Conservation (phyloP, 2,888 invertebrate species). For the Serripes groenlandicus region DNA sequence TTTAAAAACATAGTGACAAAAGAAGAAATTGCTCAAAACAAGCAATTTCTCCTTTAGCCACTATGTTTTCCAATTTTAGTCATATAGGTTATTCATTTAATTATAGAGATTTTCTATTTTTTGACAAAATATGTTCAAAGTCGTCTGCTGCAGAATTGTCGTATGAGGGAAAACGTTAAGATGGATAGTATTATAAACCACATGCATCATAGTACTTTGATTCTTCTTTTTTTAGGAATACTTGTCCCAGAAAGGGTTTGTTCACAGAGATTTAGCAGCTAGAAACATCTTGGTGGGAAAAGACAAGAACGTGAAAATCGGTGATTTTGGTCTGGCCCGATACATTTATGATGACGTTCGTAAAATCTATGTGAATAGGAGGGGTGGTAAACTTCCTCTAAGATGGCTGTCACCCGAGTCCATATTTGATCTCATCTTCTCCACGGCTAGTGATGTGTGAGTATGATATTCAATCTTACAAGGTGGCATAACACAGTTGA, state of each 20-base stretch:
- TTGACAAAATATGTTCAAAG: no score
- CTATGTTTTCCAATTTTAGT: no score
- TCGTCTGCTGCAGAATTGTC: no score
- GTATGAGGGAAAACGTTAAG: no score
- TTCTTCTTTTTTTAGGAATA: constrained; percentile 77
- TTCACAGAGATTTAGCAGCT: constrained; percentile 85
- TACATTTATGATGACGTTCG: constrained; percentile 83
- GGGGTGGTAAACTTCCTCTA: constrained; percentile 83
- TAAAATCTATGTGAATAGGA: constrained; percentile 82
- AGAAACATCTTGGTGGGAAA: constrained; percentile 83
- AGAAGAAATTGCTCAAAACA: no score
- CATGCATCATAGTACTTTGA: not conserved
- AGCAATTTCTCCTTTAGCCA: no score
- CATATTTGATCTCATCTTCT: constrained; percentile 84
- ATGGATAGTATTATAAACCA: no score
- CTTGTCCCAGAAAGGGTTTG: constrained; percentile 83
- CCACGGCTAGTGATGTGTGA: constrained; percentile 85
- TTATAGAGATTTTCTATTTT: no score
- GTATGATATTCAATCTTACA: constrained; percentile 69
- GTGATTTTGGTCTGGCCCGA: constrained; percentile 85
- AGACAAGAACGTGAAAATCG: constrained; percentile 82
- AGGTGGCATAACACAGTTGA: no score
- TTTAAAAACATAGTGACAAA: no score
- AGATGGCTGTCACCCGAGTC: constrained; percentile 86
- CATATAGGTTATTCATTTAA: no score